Conservation (phyloP, 2,113 vertebrate species). For the Elaphurus davidianus region DNA sequence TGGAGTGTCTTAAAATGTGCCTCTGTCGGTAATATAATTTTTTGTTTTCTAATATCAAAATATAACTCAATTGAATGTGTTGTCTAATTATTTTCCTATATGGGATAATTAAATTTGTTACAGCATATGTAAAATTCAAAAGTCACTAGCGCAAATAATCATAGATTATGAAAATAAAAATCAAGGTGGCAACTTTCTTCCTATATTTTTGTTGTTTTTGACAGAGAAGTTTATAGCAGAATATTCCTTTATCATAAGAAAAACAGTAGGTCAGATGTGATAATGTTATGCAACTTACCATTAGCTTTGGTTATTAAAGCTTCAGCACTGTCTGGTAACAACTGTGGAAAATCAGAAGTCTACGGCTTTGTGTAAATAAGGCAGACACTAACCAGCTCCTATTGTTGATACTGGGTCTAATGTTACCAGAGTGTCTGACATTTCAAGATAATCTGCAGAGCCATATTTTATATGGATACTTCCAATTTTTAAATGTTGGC, state of each 20-base stretch:
- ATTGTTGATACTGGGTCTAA: not conserved
- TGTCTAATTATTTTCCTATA: not conserved
- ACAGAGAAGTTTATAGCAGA: not conserved
- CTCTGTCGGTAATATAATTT: not conserved
- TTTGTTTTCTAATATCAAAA: not conserved
- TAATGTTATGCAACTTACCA: not conserved
- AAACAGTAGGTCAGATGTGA: not conserved
- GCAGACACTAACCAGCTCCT: not conserved
- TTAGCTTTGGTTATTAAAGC: not conserved
- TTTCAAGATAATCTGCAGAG: conserved; percentile 10
- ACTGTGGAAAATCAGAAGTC: not conserved
- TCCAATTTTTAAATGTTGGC: conserved; percentile 20
- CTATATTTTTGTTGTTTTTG: not conserved
- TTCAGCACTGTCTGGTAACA: not conserved
- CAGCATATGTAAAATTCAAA: not conserved
- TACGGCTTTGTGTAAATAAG: not conserved
- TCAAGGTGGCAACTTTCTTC: not conserved
- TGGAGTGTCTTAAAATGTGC: not conserved
- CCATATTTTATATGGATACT: not conserved
- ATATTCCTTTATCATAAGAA: not conserved
- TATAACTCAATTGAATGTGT: not conserved
- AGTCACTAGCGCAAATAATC: not conserved
- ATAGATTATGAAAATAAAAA: not conserved
- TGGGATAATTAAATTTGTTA: not conserved
- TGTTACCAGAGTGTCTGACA: not conserved